These are phyloP conservation scores for Cyprinodon brontotheroides DNA, from an alignment of 2,113 vertebrate genomes.

Conservation along the genomic window DNA sequence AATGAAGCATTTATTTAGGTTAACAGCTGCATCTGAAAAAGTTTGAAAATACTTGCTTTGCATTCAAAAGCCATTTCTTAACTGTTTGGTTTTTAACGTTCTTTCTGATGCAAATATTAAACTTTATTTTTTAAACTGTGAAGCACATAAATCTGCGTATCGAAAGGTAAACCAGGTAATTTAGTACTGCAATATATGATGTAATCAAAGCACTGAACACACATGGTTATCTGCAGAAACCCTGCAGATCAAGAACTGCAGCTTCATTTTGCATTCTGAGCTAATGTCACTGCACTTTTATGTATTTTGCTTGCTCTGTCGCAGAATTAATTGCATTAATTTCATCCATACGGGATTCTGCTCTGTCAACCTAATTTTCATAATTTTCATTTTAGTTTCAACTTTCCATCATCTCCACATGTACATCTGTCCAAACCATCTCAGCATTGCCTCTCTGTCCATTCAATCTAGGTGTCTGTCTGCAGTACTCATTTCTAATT, in stretches of 20 bases:
- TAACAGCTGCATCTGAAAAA: not conserved
- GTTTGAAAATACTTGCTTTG: not conserved
- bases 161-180: too few relatives aligned
- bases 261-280: not conserved
- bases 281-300: not conserved
- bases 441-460: not conserved
- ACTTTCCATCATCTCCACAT: not conserved
- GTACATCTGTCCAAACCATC: not conserved
- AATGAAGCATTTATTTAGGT: not conserved
- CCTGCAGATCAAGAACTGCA: not conserved
- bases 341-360: not conserved
- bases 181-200: not conserved
- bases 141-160: not conserved
- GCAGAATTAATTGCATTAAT: not conserved
- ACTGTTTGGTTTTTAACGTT: too few relatives aligned
- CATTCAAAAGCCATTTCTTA: too few relatives aligned
- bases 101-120: too few relatives aligned
- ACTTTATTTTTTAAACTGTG: too few relatives aligned
- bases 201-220: not conserved
- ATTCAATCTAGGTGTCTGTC: not conserved
- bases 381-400: not conserved
- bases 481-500: not conserved
- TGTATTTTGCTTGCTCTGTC: not conserved
- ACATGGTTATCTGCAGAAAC: not conserved
- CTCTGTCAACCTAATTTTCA: not conserved